Evolutionary conservation across 30 jellyfish, hydroid and myxozoan genomes (phyloP), one percentile per base, ranked within the genome.

Genomic region (Cassiopea andromeda): DNA sequence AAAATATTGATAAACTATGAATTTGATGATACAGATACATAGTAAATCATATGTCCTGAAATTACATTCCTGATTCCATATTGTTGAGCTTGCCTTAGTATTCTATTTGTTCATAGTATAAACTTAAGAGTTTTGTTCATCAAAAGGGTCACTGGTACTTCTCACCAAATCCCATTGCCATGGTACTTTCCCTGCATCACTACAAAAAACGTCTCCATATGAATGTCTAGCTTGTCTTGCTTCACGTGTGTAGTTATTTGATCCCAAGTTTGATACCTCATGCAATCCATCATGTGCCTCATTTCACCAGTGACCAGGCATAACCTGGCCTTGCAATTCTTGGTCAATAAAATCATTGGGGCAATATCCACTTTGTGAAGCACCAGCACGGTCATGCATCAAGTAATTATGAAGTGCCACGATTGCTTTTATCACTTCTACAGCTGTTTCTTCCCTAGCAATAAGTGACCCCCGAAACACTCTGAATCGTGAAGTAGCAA

Each of bases 391-490:
- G 78, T 59, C 78, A 48, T 59, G 19, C 91, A 89, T 82, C 69
- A 89, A 91, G 72, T 66, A 89, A 75, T 81, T 89, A 1, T 89
- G 85, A 69, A 89, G 67, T 16, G 95, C 97, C 61, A 89, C 94
- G 0, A 82, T 71, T 19, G 97, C 81, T 48, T 89, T 83, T 46
- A 96, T 82, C 17, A 89, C 82, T 18, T 59, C 84, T 46, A 89
- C 58, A 66, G 81, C 92, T 18, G 67, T 66, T 1, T 84, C 95
- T 2, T 73, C 69, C 57, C 77, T 54, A 49, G 97, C 97, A 77
- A 47, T 44, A 71, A 84, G 64, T 16, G 97, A 96, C 1, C 95
- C 0, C 48, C 92, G 80, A 64, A 91, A 85, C 44, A 91, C 72
- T 43, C 97, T 74, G 77, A 66, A 91, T 46, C 97, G 1, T 49